phyloP scores from a whole-genome alignment of 37 sponge, comb jelly and placozoan genomes.

The Agelas oroides region DNA sequence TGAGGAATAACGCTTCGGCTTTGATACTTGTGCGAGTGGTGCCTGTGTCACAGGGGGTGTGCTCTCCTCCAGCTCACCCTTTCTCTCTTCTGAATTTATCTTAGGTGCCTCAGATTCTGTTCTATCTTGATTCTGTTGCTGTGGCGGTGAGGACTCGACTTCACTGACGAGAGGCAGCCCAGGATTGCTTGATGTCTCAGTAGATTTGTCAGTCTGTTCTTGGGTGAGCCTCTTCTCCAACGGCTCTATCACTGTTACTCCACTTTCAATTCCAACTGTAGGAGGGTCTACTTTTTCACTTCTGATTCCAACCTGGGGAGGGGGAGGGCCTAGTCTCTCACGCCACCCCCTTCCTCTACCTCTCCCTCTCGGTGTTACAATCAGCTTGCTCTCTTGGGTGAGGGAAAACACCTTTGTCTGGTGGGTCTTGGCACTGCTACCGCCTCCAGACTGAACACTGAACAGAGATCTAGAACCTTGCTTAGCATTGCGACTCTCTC shows the following conservation, averaged over 20 bases:
- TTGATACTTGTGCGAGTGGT: neutral
- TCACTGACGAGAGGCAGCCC: no score
- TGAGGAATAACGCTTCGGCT: slow-evolving; percentile 72
- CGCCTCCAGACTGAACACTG: neutral
- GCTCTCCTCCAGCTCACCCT: neutral
- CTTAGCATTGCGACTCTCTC: neutral
- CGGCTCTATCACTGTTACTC: slow-evolving; percentile 17
- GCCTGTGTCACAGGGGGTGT: no score
- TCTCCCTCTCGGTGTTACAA: slow-evolving; percentile 5
- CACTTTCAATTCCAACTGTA: neutral
- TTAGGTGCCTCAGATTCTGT: no score
- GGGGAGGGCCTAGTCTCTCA: slow-evolving; percentile 1
- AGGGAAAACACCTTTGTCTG: slow-evolving; percentile 32
- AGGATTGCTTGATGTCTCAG: no score
- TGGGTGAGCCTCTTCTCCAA: neutral
- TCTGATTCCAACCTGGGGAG: neutral
- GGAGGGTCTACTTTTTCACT: neutral
- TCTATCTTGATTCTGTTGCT: no score
- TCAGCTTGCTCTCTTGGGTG: slow-evolving; percentile 1
- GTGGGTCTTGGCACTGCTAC: neutral
- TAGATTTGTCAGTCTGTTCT: neutral
- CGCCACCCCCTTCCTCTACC: slow-evolving; percentile 42
- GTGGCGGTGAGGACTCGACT: no score
- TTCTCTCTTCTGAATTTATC: no score
- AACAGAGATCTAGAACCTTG: no score